Evolutionary conservation across 2,888 invertebrate genomes (phyloP).

Genomic region (Drosophila kokeensis): DNA sequence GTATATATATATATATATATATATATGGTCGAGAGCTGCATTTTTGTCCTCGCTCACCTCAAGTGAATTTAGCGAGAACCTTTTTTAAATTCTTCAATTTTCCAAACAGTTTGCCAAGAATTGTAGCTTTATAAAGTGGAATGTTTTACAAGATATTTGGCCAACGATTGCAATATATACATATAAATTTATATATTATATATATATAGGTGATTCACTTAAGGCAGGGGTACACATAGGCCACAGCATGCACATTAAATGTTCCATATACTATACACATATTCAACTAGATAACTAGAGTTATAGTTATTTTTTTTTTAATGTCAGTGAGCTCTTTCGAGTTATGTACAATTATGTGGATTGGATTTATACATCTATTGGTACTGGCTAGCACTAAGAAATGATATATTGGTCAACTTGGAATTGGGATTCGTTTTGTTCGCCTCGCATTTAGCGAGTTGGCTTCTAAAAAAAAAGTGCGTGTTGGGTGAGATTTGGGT

Average conservation of each 20-base stretch:
- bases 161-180: conserved; percentile 10
- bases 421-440: conserved; percentile 37
- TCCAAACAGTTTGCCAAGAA: conserved; percentile 9
- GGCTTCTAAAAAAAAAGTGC: conserved; percentile 5
- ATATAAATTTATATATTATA: not conserved
- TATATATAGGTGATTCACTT: conserved; percentile 13
- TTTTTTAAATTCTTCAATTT: conserved; percentile 1
- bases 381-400: conserved; percentile 67
- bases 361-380: conserved; percentile 71
- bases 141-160: conserved; percentile 34
- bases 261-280: conserved; percentile 55
- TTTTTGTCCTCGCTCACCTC: conserved; percentile 16
- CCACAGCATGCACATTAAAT: conserved; percentile 31
- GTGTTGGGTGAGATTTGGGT: conserved; percentile 1
- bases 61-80: conserved; percentile 7
- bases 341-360: conserved; percentile 66
- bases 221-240: conserved; percentile 7
- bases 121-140: conserved; percentile 31
- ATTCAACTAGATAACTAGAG: conserved; percentile 63
- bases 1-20: conserved; percentile 32
- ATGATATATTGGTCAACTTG: conserved; percentile 43
- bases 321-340: conserved; percentile 65
- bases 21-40: conserved; percentile 24
- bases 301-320: conserved; percentile 51
- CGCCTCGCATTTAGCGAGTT: conserved; percentile 14